Base-by-base conservation (phyloP, 2,888 invertebrate genomes). In the Physocephala rufipes region DNA sequence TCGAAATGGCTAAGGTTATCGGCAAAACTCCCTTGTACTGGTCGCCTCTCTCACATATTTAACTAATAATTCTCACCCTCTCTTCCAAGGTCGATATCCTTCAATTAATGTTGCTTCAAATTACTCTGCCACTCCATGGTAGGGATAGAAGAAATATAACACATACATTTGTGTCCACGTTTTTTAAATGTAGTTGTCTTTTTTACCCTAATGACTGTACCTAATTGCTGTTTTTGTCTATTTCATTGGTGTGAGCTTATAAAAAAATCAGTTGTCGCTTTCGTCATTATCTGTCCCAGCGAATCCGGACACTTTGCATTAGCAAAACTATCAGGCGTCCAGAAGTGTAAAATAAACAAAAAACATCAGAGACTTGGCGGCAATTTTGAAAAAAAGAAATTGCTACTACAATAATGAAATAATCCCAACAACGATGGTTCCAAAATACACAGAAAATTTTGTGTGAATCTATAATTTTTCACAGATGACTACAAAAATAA, bases 281-380 rank as follows among this genome's bases (percentile, higher is more conserved):
- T 28, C 16, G n/a, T 49, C n/a, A 49, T 49, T 3, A 16, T 30
- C n/a, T 19, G 19, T n/a, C n/a, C 19, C 24, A 51, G 21, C 59
- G 51, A 9, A 65, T 55, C 30, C 30, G n/a, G 36, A 19, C 36
- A 30, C 43, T 36, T 24, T 49, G 47, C 63, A 43, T 62, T 43
- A 47, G 63, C 63, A 64, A 64, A 26, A 47, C 47, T 64, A 64
- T 47, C 63, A 64, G 63, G 63, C 45, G 63, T 16, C 62, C 36
- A 62, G 62, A 2, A 62, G 12, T 19, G 43, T 19, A 19, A 9
- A 4, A 55, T 24, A 19, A 15, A 55, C 19, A 62, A 62, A 19
- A 62, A 19, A n/a, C 15, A 63, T 43, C 45, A 63, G 19, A 19
- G 3, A 2, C 16, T 16, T 21, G 49, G 47, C 36, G 30, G 2